Conservation (phyloP, 2,888 invertebrate species). For the Drosophila emarginata region DNA sequence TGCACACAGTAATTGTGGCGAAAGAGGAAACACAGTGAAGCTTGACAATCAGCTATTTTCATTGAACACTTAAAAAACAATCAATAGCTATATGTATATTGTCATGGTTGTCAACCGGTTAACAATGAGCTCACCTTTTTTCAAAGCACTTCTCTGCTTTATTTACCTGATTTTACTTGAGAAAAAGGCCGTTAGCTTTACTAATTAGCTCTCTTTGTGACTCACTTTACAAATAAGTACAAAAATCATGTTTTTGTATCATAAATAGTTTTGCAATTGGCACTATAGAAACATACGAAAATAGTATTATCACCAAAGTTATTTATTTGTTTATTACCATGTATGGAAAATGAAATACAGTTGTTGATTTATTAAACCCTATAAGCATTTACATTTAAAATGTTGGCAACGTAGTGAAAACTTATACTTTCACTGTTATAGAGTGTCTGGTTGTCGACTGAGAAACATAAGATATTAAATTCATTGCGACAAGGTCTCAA, state of each 20-base stretch:
- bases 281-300: constrained; percentile 23
- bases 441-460: background rate
- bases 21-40: constrained; percentile 23
- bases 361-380: no score
- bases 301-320: constrained; percentile 11
- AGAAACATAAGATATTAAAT: background rate
- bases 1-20: constrained; percentile 2
- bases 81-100: constrained; percentile 18
- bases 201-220: constrained; percentile 26
- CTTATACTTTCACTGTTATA: background rate
- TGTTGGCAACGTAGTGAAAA: no score
- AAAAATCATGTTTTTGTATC: background rate
- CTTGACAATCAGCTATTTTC: constrained; percentile 22
- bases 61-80: constrained; percentile 8
- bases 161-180: background rate
- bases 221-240: background rate
- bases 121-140: constrained; percentile 14
- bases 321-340: constrained; percentile 22
- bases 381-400: no score
- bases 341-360: background rate
- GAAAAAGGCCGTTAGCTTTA: constrained; percentile 8
- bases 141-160: background rate
- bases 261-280: constrained; percentile 40
- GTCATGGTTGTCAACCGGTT: constrained; percentile 7
- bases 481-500: background rate